Conservation (phyloP, 2,888 invertebrate species). For the Yponomeuta cagnagella region DNA sequence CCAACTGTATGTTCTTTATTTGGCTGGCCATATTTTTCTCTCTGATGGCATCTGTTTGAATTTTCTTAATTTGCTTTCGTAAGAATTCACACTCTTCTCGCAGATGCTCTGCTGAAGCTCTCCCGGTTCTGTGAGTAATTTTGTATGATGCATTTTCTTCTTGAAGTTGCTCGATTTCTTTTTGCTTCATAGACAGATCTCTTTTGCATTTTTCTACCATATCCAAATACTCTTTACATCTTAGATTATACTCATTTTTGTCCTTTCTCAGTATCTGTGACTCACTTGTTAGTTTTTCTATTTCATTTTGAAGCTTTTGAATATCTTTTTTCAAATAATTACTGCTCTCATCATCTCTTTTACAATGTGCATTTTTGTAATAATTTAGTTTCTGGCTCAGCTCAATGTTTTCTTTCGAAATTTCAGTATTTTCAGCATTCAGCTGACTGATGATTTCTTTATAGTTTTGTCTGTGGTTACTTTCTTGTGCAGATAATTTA, state of each 20-base stretch:
- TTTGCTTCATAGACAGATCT: conserved; percentile 58
- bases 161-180: conserved; percentile 57
- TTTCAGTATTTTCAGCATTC: conserved; percentile 60
- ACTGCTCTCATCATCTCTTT: conserved; percentile 37
- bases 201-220: conserved; percentile 57
- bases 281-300: conserved; percentile 48
- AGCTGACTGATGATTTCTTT: conserved; percentile 62
- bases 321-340: conserved; percentile 41
- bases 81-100: conserved; percentile 63
- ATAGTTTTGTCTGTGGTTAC: conserved; percentile 50
- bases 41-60: conserved; percentile 65
- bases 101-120: conserved; percentile 58
- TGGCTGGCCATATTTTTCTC: conserved; percentile 67
- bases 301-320: conserved; percentile 47
- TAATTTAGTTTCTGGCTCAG: conserved; percentile 57
- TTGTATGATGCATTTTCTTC: conserved; percentile 67
- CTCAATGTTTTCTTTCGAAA: conserved; percentile 62
- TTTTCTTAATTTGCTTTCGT: conserved; percentile 61
- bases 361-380: conserved; percentile 42
- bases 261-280: conserved; percentile 51
- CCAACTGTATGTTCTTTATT: conserved; percentile 82
- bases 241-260: conserved; percentile 55
- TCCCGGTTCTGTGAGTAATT: conserved; percentile 59
- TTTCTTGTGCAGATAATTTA: conserved; percentile 34
- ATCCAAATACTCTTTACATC: conserved; percentile 55